Base-by-base conservation (phyloP, 1,140 invertebrate genomes). In the Planococcus citri region DNA sequence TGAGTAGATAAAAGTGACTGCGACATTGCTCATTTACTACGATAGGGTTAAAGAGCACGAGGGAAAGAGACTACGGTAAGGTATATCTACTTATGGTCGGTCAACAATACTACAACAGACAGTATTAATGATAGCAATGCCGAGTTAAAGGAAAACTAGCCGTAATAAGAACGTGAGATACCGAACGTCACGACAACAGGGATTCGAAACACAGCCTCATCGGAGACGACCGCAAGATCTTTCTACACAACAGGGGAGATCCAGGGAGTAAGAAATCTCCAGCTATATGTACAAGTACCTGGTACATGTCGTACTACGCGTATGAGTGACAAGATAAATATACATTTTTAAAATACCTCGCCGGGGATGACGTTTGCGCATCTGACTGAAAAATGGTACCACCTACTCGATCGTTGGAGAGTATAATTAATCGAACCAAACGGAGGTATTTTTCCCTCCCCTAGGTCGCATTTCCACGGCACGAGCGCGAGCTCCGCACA, bases 281-380 rank as follows among this genome's bases (percentile, higher is more conserved):
- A 6, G 33, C 6, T 37, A 14, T 14, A 37, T 17, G 41, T 51
- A 51, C 41, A 12, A 33, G 29, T 33, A n/a, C n/a, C 12, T 6
- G 29, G 4, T 33, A 33, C 29, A 33, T 33, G 12, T 12, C 29
- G 12, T 33, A 33, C 29, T 51, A 51, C 41, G 41, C 41, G 33
- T 51, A 51, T 51, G 41, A 51, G 41, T 51, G 41, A 51, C 41
- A 51, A 51, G 41, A 51, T 51, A 51, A 51, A 51, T 51, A 51
- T 51, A 51, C 41, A 51, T 51, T 51, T 51, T 51, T 51, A 51
- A 51, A 51, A 51, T 51, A 51, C 41, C 41, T 51, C 41, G n/a
- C n/a, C n/a, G 41, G 41, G 41, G 41, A 51, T 51, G 41, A 51
- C 41, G 41, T 51, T n/a, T 51, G 41, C 29, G 29, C 29, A 33